A percentile compares a stretch with the other conserved stretches of the same genome.
These are phyloP conservation scores for Patella vulgata DNA, from an alignment of 1,140 invertebrate species.

Conservation along the genomic window DNA sequence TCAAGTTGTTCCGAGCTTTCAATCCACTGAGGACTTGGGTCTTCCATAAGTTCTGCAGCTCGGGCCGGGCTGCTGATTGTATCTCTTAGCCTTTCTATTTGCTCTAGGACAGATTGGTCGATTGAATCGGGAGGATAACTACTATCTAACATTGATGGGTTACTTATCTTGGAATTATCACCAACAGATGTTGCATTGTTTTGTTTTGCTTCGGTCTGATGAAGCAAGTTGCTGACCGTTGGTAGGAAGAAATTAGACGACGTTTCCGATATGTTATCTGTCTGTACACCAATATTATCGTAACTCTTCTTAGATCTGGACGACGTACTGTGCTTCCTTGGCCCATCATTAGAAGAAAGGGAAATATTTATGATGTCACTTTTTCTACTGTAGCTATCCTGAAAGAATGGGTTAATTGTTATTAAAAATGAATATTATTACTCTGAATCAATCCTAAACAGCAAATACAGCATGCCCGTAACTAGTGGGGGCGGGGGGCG, in stretches of 20 bases:
- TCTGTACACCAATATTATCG: background rate
- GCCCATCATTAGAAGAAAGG: background rate
- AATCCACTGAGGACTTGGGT: too few species aligned
- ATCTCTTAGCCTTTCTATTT: background rate
- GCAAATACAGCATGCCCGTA: background rate
- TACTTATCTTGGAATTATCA: background rate
- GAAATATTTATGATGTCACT: constrained; percentile 1
- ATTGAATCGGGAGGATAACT: background rate
- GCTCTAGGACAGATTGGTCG: constrained; percentile 1
- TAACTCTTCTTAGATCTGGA: background rate
- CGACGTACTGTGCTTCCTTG: background rate
- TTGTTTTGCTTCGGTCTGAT: background rate
- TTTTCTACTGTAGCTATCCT: background rate
- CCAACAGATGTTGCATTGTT: too few species aligned
- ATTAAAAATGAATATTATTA: too few species aligned
- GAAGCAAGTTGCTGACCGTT: background rate
- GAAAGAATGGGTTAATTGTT: background rate
- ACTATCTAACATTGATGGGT: background rate
- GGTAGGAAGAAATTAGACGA: background rate
- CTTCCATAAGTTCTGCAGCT: too few species aligned
- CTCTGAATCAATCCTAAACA: too few species aligned
- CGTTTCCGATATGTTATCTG: constrained; percentile 2
- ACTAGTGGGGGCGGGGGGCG: background rate
- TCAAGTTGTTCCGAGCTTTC: too few species aligned
- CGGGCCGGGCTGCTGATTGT: background rate